Evolutionary conservation across 2,797 vertebrate genomes (phyloP).

Genomic region (Allobates femoralis): DNA sequence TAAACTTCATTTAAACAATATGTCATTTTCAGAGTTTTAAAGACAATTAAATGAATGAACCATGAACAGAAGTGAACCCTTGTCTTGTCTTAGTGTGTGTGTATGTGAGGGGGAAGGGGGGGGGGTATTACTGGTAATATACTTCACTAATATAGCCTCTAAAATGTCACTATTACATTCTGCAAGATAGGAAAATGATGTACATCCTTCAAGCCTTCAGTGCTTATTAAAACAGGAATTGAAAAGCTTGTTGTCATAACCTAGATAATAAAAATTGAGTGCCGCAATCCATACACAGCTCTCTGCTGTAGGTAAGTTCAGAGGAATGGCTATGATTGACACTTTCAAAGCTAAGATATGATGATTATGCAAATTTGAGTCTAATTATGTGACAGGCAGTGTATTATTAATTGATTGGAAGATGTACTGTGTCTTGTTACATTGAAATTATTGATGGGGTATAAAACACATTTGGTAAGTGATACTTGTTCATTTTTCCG

Average conservation of each 20-base stretch:
- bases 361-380: constrained; percentile 41
- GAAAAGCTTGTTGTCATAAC: neutral
- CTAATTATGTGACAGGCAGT: constrained; percentile 23
- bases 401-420: constrained; percentile 13
- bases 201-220: neutral
- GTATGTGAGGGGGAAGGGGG: no score
- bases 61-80: no score
- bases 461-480: neutral
- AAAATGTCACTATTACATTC: no score
- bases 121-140: no score
- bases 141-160: no score
- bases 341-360: neutral
- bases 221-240: neutral
- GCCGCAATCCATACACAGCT: neutral
- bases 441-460: constrained; percentile 1
- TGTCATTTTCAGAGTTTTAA: no score
- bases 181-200: no score
- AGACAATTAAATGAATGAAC: no score
- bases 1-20: no score
- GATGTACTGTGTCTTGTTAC: neutral
- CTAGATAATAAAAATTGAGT: neutral
- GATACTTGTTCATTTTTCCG: neutral
- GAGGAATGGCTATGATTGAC: constrained; percentile 30
- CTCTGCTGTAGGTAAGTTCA: constrained; percentile 14
- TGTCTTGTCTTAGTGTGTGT: no score